Conservation (phyloP, 2,888 invertebrate species). For the Metopia argyrocephala region DNA sequence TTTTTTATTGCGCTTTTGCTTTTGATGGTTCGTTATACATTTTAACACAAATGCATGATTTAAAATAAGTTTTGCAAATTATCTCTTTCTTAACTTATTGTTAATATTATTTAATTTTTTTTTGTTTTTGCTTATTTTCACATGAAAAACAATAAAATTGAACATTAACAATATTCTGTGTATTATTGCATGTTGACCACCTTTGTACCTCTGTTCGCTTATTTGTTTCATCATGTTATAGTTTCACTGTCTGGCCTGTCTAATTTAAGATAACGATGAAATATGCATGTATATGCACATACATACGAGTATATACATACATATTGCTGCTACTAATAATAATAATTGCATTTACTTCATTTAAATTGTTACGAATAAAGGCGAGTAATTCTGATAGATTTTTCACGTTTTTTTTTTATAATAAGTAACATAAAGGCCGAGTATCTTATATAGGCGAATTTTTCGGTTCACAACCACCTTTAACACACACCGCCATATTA, state of each 20-base stretch:
- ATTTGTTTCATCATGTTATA: neutral
- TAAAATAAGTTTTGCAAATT: slow-evolving; percentile 20
- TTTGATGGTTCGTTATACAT: neutral
- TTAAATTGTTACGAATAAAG: slow-evolving; percentile 7
- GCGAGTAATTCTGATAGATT: neutral
- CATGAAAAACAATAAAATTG: slow-evolving; percentile 22
- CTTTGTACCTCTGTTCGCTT: neutral
- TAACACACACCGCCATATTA: too few relatives aligned
- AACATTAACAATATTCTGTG: slow-evolving; percentile 9
- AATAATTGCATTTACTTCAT: neutral
- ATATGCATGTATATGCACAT: neutral
- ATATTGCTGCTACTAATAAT: neutral
- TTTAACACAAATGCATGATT: slow-evolving; percentile 14
- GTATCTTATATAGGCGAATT: too few relatives aligned
- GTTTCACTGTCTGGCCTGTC: neutral
- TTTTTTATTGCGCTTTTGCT: too few relatives aligned
- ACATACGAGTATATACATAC: too few relatives aligned
- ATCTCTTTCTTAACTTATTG: slow-evolving; percentile 21
- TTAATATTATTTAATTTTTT: slow-evolving; percentile 22
- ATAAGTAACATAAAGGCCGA: too few relatives aligned
- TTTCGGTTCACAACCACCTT: too few relatives aligned
- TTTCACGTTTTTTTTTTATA: too few relatives aligned
- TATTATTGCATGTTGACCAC: slow-evolving; percentile 15
- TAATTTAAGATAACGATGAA: slow-evolving; percentile 3
- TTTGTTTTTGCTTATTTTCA: slow-evolving; percentile 18